Percentiles rank a stretch among this genome's conserved stretches.
Evolutionary conservation across 2,113 vertebrate genomes (phyloP).

Genomic region (Scolopax mira): DNA sequence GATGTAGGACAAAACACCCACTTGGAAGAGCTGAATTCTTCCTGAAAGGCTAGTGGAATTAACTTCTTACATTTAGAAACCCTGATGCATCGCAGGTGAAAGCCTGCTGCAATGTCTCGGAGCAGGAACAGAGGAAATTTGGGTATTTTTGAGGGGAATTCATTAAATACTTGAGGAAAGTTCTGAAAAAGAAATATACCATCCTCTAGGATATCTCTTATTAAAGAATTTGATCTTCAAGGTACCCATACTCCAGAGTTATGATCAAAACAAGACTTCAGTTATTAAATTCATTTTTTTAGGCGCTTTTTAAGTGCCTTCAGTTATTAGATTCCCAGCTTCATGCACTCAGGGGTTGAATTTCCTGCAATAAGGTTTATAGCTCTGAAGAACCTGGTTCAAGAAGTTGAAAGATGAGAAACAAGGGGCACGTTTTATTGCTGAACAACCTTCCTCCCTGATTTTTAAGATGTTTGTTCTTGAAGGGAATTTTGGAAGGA

Average conservation of each 20-base stretch:
- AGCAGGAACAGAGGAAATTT: neutral
- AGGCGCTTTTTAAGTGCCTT: neutral
- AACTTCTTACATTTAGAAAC: neutral
- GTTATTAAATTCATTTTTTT: slow-evolving; percentile 7
- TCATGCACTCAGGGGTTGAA: neutral
- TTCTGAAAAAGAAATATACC: neutral
- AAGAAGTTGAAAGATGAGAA: neutral
- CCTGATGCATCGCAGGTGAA: neutral
- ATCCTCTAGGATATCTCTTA: neutral
- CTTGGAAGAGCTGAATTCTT: neutral
- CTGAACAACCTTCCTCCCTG: neutral
- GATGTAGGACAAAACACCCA: neutral
- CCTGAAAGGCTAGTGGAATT: neutral
- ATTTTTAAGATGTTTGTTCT: neutral
- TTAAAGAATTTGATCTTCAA: neutral
- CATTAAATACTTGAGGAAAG: neutral
- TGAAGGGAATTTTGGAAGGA: neutral
- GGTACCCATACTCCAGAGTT: neutral
- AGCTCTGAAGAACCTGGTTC: neutral
- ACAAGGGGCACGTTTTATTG: neutral
- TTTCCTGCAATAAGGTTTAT: neutral
- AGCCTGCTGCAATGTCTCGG: neutral
- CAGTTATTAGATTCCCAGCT: neutral
- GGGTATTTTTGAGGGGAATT: neutral
- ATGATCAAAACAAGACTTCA: neutral